A percentile compares a stretch with the other conserved stretches of the same genome.
Evolutionary conservation across 2,888 invertebrate species (phyloP).

Genomic region (Coecobrya sp.): DNA sequence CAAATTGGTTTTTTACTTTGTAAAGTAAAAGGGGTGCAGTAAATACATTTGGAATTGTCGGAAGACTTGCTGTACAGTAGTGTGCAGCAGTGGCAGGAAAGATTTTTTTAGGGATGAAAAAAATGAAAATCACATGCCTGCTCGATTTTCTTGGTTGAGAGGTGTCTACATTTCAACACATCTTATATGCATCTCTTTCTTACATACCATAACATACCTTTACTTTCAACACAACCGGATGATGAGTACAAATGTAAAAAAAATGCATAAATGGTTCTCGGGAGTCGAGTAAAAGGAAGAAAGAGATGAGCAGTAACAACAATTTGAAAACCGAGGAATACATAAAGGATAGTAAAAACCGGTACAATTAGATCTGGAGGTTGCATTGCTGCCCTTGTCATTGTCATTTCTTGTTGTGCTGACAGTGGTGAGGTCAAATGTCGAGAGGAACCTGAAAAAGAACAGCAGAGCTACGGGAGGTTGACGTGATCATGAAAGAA

Average conservation of each 20-base stretch:
- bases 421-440: conserved; percentile 86
- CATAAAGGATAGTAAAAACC: conserved; percentile 60
- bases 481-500: conserved; percentile 80
- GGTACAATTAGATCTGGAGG: conserved; percentile 84
- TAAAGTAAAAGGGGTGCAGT: conserved; percentile 56
- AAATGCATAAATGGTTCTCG: neutral
- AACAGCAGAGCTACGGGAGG: conserved; percentile 77
- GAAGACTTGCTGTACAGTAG: neutral
- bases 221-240: conserved; percentile 62
- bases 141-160: conserved; percentile 18
- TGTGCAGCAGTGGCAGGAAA: conserved; percentile 15
- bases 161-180: conserved; percentile 32
- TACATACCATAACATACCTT: neutral
- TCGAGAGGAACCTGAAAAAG: conserved; percentile 84
- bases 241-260: neutral
- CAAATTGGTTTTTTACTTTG: conserved; percentile 55
- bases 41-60: neutral
- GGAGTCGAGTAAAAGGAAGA: neutral
- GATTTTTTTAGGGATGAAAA: conserved; percentile 50
- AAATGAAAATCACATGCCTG: conserved; percentile 69
- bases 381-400: conserved; percentile 86
- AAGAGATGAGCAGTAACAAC: neutral
- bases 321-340: conserved; percentile 38
- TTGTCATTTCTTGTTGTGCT: conserved; percentile 84
- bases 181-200: conserved; percentile 13